Conservation (phyloP, 1,140 invertebrate species). For the Drosophila guanche region DNA sequence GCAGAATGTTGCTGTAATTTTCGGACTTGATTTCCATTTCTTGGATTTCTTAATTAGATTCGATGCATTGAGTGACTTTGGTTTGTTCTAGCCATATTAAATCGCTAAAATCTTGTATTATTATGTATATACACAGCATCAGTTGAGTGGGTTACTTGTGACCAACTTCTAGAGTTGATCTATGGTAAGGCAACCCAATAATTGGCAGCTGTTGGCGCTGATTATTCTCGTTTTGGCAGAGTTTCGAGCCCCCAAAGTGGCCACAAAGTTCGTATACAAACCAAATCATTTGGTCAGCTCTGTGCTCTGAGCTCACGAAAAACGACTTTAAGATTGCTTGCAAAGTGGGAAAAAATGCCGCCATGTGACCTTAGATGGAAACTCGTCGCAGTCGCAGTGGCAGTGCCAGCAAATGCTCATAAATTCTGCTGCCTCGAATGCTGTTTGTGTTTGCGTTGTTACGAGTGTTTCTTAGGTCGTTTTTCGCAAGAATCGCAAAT, state of each 20-base stretch:
- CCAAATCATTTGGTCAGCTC: constrained; percentile 61
- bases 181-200: constrained; percentile 48
- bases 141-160: constrained; percentile 28
- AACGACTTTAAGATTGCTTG: constrained; percentile 65
- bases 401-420: constrained; percentile 42
- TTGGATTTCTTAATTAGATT: background rate
- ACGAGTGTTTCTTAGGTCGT: constrained; percentile 29
- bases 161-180: constrained; percentile 20
- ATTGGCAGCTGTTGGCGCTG: constrained; percentile 66
- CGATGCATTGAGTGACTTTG: background rate
- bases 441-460: constrained; percentile 46
- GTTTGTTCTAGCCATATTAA: no score
- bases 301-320: constrained; percentile 57
- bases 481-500: constrained; percentile 81
- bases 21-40: background rate
- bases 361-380: constrained; percentile 79
- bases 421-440: constrained; percentile 66
- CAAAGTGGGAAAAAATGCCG: constrained; percentile 66
- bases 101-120: background rate
- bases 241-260: constrained; percentile 12
- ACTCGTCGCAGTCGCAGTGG: constrained; percentile 49
- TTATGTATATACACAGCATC: constrained; percentile 34
- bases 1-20: background rate
- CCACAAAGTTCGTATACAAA: constrained; percentile 36
- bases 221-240: constrained; percentile 29